These are phyloP conservation scores for Ennomos quercinarius DNA, from an alignment of 2,888 invertebrate species.

Conservation along the genomic window DNA sequence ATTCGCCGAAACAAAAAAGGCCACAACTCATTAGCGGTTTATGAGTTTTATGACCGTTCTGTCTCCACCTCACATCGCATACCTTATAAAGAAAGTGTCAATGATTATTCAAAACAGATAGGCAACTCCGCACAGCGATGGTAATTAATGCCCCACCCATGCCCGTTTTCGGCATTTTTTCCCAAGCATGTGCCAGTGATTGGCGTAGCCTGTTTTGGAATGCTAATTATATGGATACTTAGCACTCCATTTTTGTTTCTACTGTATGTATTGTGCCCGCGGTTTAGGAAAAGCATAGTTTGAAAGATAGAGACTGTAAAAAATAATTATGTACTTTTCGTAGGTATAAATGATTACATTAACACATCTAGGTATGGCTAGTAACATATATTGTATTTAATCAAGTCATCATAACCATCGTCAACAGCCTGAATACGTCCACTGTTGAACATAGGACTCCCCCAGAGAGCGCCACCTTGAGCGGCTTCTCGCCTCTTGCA, in stretches of 20 bases:
- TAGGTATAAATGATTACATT: too few species aligned
- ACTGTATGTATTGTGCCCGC: slow-evolving; percentile 40
- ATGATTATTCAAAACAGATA: slow-evolving; percentile 29
- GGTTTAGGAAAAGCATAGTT: slow-evolving; percentile 44
- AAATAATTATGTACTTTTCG: neutral
- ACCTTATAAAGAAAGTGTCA: slow-evolving; percentile 49
- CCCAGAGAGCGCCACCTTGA: too few species aligned
- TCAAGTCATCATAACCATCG: too few species aligned
- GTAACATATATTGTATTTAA: too few species aligned
- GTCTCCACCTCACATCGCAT: slow-evolving; percentile 46
- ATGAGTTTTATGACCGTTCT: slow-evolving; percentile 52
- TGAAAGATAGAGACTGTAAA: neutral
- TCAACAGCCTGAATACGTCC: too few species aligned
- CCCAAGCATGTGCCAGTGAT: slow-evolving; percentile 48
- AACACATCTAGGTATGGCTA: too few species aligned
- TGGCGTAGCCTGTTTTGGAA: slow-evolving; percentile 51
- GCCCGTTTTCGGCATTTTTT: slow-evolving; percentile 57
- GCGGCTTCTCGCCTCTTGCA: too few species aligned
- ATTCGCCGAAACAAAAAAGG: slow-evolving; percentile 63
- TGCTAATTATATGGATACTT: slow-evolving; percentile 62
- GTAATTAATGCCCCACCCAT: slow-evolving; percentile 60
- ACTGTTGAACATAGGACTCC: too few species aligned
- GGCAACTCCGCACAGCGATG: slow-evolving; percentile 19
- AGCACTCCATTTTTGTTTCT: slow-evolving; percentile 63
- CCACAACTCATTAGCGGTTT: slow-evolving; percentile 57